A percentile compares a stretch with the other conserved stretches of the same genome.
These are phyloP conservation scores for Thamnophis sirtalis DNA, from an alignment of 2,113 vertebrate genomes.

Conservation along the genomic window DNA sequence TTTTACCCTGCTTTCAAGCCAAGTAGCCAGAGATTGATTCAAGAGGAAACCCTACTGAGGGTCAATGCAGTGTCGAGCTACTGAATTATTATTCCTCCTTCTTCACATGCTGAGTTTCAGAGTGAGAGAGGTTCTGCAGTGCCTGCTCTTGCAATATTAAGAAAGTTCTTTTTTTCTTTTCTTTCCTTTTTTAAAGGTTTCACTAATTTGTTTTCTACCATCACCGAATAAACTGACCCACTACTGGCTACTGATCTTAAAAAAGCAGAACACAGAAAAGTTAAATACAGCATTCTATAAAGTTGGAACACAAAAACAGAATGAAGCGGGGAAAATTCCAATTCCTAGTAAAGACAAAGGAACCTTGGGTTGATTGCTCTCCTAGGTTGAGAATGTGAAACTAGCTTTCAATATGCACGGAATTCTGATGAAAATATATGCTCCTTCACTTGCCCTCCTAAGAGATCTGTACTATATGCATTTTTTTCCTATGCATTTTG, in stretches of 20 bases:
- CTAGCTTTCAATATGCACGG: neutral
- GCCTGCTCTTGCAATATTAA: neutral
- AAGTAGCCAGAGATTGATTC: slow-evolving; percentile 25
- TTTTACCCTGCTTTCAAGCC: slow-evolving; percentile 17
- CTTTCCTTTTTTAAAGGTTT: neutral
- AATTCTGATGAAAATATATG: neutral
- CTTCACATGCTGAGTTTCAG: neutral
- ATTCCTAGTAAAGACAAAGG: neutral
- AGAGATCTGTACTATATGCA: neutral
- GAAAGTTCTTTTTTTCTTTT: neutral
- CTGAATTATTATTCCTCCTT: slow-evolving; percentile 16
- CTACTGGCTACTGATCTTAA: neutral
- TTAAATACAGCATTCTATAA: neutral
- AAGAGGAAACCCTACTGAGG: slow-evolving; percentile 23
- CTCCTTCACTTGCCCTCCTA: neutral
- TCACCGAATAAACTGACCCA: neutral
- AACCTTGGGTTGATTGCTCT: neutral
- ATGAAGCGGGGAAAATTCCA: neutral
- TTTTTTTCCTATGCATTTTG: neutral
- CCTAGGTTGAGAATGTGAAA: neutral
- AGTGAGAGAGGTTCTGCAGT: neutral
- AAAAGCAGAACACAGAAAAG: neutral
- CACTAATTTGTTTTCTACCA: neutral
- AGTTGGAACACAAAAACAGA: neutral
- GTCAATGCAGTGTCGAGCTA: slow-evolving; percentile 19